Evolutionary conservation across 2,888 invertebrate genomes (phyloP).

Genomic region (Gymnocheta viridis): DNA sequence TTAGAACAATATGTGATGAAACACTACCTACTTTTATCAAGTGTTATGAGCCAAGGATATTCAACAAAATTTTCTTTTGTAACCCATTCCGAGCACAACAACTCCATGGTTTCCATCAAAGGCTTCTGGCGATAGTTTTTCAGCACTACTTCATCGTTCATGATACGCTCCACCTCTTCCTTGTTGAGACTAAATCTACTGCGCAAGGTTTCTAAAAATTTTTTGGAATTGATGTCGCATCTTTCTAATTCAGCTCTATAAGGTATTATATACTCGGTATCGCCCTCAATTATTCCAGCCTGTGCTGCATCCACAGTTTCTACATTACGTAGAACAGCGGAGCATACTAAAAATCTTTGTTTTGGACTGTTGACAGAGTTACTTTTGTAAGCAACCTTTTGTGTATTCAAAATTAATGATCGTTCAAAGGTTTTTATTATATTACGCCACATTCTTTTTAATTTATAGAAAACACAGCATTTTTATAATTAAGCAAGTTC

Average conservation of each 20-base stretch:
- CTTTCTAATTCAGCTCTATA: slow-evolving; percentile 74
- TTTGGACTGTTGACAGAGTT: neutral
- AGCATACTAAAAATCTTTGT: neutral
- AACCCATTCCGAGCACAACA: slow-evolving; percentile 74
- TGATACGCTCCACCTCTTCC: slow-evolving; percentile 73
- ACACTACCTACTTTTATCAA: slow-evolving; percentile 74
- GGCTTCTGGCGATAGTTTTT: slow-evolving; percentile 72
- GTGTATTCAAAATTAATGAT: neutral
- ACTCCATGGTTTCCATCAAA: slow-evolving; percentile 72
- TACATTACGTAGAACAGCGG: slow-evolving; percentile 12
- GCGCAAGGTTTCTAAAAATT: slow-evolving; percentile 71
- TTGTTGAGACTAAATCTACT: slow-evolving; percentile 73
- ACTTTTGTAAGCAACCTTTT: neutral
- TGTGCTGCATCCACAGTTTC: neutral
- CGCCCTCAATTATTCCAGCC: slow-evolving; percentile 68
- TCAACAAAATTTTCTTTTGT: slow-evolving; percentile 76
- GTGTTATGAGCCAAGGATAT: slow-evolving; percentile 79
- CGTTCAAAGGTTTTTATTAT: slow-evolving; percentile 29
- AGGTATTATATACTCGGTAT: slow-evolving; percentile 75
- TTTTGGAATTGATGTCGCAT: slow-evolving; percentile 47
- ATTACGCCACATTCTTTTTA: slow-evolving; percentile 54
- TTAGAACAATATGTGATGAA: neutral
- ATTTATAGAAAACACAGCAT: neutral
- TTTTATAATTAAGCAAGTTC: neutral
- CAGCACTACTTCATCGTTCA: slow-evolving; percentile 74